Evolutionary conservation across 2,113 vertebrate species (phyloP).

Genomic region (Herpailurus yagouaroundi): DNA sequence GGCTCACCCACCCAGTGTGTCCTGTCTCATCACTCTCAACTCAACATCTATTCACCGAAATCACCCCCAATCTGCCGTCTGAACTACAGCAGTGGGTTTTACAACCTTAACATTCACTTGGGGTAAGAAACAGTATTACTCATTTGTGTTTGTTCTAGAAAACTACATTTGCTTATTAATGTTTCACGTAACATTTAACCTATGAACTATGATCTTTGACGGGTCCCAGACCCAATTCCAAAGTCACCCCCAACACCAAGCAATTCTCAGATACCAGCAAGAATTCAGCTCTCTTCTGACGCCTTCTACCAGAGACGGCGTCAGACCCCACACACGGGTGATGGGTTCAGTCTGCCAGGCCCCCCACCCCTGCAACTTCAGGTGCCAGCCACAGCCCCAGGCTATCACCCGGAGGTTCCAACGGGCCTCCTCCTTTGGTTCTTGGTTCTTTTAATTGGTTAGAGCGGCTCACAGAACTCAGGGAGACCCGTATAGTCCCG

Average conservation of each 20-base stretch:
- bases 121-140: background rate
- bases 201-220: background rate
- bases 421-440: background rate
- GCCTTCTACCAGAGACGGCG: background rate
- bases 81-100: background rate
- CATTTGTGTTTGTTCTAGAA: background rate
- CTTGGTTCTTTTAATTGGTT: background rate
- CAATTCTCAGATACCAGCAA: background rate
- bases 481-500: background rate
- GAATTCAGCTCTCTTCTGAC: background rate
- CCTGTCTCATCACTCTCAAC: no score
- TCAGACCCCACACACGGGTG: background rate
- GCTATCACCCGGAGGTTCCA: background rate
- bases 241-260: background rate
- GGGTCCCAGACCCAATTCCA: background rate
- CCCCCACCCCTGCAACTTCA: background rate
- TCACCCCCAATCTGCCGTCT: background rate
- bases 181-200: background rate
- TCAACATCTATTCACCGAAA: background rate
- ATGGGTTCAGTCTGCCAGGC: background rate
- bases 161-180: background rate
- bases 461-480: background rate
- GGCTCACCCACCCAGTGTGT: background rate
- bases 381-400: background rate
- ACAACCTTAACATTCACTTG: no score